These are phyloP conservation scores for Machimus atricapillus DNA, from an alignment of 2,888 invertebrate species.

Conservation along the genomic window DNA sequence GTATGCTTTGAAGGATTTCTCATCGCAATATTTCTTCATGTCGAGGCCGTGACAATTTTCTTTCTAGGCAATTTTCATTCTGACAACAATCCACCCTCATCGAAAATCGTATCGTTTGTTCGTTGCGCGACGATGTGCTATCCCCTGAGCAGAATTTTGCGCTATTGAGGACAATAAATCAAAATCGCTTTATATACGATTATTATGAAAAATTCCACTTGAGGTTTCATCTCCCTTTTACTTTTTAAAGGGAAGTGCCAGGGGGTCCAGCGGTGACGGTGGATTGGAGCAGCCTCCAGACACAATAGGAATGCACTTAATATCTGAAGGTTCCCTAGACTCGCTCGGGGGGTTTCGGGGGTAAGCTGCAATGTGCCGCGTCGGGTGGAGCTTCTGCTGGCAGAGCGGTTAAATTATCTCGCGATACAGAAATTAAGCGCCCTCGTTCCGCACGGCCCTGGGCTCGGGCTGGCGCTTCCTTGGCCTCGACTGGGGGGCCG, in stretches of 20 bases:
- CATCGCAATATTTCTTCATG: not conserved
- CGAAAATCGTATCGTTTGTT: slow-evolving; percentile 3
- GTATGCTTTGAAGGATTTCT: not conserved
- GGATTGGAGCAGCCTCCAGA: not conserved
- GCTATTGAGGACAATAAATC: slow-evolving; percentile 27
- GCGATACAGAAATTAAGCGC: slow-evolving; percentile 22
- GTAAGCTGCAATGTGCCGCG: not conserved
- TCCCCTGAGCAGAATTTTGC: not conserved
- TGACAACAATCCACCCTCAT: slow-evolving; percentile 8
- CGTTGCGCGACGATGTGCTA: not conserved
- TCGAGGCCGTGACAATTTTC: not conserved
- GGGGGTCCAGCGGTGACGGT: not conserved
- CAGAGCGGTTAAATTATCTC: slow-evolving; percentile 20
- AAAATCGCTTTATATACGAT: slow-evolving; percentile 33
- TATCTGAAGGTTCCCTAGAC: not conserved
- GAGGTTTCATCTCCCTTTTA: not conserved
- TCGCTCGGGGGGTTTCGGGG: no score
- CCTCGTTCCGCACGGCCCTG: not conserved
- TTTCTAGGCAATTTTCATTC: not conserved
- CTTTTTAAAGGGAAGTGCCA: not conserved
- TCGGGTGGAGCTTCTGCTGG: not conserved
- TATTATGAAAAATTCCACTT: slow-evolving; percentile 34
- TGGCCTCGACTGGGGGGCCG: slow-evolving; percentile 13
- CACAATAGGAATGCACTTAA: slow-evolving; percentile 29
- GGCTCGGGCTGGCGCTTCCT: not conserved